A percentile compares a stretch with the other conserved stretches of the same genome.
Conservation (phyloP, 2,797 vertebrate genomes). For the Chloroceryle amazona region DNA sequence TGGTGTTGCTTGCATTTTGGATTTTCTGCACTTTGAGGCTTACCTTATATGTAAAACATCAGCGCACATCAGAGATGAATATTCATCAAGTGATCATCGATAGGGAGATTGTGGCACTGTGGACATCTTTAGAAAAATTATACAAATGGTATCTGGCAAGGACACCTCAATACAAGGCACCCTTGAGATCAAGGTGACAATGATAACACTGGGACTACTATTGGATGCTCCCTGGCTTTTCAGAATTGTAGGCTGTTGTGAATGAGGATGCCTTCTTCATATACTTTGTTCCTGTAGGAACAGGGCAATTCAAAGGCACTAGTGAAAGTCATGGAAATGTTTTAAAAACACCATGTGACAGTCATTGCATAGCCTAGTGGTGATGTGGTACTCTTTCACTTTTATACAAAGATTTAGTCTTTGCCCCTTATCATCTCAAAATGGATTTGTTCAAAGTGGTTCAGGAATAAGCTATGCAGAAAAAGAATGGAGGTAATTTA, state of each 20-base stretch:
- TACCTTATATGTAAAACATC: neutral
- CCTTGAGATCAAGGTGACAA: conserved; percentile 18
- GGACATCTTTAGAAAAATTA: neutral
- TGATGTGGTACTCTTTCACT: neutral
- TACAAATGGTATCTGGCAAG: neutral
- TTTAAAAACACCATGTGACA: neutral
- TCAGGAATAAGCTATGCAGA: neutral
- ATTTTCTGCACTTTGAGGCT: neutral
- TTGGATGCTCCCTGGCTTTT: neutral
- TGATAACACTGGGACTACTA: neutral
- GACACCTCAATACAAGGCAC: neutral
- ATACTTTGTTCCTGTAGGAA: neutral
- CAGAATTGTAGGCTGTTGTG: neutral
- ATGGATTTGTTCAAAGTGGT: neutral
- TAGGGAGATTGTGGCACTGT: neutral
- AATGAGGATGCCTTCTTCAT: neutral
- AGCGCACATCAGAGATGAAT: neutral
- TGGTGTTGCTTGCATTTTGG: neutral
- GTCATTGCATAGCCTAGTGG: neutral
- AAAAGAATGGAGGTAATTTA: neutral
- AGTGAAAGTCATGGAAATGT: neutral
- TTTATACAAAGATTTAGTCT: neutral
- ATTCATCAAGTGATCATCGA: neutral
- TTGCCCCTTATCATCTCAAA: neutral
- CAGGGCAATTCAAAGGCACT: neutral